Base-by-base conservation (phyloP, 2,113 vertebrate species). In the Illadopsis cleaveri region DNA sequence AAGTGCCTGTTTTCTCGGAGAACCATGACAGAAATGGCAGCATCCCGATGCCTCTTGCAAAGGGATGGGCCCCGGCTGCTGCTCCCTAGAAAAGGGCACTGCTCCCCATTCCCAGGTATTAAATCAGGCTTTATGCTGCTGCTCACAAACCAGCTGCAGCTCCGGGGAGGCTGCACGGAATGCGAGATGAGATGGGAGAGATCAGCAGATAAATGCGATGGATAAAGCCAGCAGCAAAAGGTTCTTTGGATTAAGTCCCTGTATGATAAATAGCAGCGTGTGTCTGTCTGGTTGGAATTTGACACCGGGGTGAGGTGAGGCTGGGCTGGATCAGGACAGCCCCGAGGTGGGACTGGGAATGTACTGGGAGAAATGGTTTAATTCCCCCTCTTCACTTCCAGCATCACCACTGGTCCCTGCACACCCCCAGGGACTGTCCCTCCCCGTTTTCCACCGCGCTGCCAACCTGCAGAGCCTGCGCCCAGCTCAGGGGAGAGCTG, bases 151-250 rank as follows among this genome's bases (percentile, higher is more conserved):
- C 93, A 83, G 84, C 87, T 91, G 86, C 94, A 91, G 91, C 93
- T 95, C 76, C 2, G 61, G 82, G 89, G 44, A 95, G 86, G 92
- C 76, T 73, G 93, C 3, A 20, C 54, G 53, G 93, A 91, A 97
- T 97, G 82, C 70, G 14, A 94, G 96, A 96, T 97, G 96, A 97
- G 95, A 91, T 88, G 89, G 89, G 76, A 79, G 94, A 97, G 96
- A 96, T 97, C 68, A 93, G 92, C 76, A 72, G 96, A 97, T 97
- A 97, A 97, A 97, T 2, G 71, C 72, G 42, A 89, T 77, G 94
- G 96, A 94, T 96, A 96, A 95, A 97, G 51, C 93, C 93, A 45
- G 92, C 86, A 92, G 91, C 75, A 47, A 92, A 84, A 86, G 89
- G 92, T 92, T 90, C 91, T 94, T 53, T 28, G 95, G 91, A 94